Percentiles rank a stretch among this genome's conserved stretches.
phyloP scores from a whole-genome alignment of 2,113 vertebrate genomes.

The Lynx canadensis region DNA sequence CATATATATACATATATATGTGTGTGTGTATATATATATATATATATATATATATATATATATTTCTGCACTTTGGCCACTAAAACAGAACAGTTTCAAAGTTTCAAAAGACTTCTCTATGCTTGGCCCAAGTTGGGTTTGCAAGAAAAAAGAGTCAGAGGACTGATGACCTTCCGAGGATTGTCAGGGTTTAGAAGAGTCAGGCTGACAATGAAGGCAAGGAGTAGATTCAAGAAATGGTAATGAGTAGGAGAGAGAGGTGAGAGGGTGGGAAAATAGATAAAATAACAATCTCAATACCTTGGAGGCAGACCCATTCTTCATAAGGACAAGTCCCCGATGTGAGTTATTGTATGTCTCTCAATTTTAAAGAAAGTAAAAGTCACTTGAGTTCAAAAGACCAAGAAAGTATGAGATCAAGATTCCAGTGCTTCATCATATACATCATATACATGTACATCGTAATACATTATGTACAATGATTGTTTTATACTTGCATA shows the following conservation, averaged over 20 bases:
- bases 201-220: background rate
- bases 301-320: background rate
- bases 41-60: too few species aligned
- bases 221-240: background rate
- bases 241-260: background rate
- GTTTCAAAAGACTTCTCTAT: background rate
- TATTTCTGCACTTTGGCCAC: background rate
- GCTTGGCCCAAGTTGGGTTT: background rate
- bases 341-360: background rate
- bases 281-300: background rate
- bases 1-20: too few species aligned
- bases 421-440: background rate
- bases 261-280: background rate
- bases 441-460: too few species aligned
- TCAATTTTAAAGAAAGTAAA: background rate
- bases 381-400: background rate
- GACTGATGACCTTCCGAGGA: background rate
- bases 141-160: background rate
- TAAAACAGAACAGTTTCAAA: background rate
- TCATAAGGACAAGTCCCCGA: background rate
- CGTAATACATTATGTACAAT: background rate
- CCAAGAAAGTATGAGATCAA: background rate
- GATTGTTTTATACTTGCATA: background rate
- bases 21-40: too few species aligned
- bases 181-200: background rate